phyloP scores from a whole-genome alignment of 2,113 vertebrate species.

The Oreochromis tanganicae region DNA sequence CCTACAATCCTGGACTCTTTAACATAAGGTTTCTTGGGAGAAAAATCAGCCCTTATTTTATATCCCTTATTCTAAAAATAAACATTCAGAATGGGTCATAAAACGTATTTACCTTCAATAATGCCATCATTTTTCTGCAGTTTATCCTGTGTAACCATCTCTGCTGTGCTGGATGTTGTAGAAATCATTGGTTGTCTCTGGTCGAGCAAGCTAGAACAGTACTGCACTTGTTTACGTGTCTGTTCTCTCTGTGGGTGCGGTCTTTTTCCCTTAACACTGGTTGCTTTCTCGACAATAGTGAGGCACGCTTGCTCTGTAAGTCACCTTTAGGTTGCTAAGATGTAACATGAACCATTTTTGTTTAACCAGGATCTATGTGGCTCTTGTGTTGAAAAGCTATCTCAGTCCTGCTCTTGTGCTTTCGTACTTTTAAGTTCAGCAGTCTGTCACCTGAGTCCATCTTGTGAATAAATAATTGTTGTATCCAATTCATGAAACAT shows the following conservation, averaged over 20 bases:
- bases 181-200: constrained; percentile 27
- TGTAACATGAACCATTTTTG: constrained; percentile 2
- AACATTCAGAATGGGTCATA: background rate
- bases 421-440: background rate
- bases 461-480: constrained; percentile 52
- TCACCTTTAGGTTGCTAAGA: background rate
- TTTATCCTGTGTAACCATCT: constrained; percentile 57
- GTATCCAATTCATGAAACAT: constrained; percentile 22
- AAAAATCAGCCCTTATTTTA: background rate
- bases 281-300: background rate
- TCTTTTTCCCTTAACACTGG: background rate
- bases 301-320: background rate
- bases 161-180: constrained; percentile 25
- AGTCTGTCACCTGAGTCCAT: constrained; percentile 8
- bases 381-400: background rate
- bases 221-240: constrained; percentile 14
- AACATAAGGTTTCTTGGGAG: background rate
- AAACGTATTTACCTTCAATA: constrained; percentile 65
- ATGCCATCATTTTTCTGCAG: constrained; percentile 49
- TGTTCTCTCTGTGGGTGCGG: constrained; percentile 11
- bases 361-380: background rate
- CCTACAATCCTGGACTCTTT: background rate
- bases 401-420: background rate
- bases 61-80: background rate
- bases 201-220: background rate